Percentiles rank a stretch among this genome's conserved stretches.
Conservation (phyloP, 2,797 vertebrate species). For the Rhynchonycteris naso region DNA sequence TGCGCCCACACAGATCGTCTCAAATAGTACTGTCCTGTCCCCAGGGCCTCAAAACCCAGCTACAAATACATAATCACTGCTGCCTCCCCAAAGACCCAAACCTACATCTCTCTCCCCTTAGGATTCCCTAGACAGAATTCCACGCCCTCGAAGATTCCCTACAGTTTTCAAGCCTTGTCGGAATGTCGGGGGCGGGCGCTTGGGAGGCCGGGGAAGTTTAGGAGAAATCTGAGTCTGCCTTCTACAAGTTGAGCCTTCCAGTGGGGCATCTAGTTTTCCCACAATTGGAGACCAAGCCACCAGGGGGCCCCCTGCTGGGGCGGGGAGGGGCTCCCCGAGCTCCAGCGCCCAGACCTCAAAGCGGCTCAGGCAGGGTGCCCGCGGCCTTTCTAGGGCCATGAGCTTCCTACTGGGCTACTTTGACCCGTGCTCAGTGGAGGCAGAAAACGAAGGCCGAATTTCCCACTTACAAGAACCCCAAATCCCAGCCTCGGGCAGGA, state of each 20-base stretch:
- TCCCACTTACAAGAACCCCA: background rate
- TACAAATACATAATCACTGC: background rate
- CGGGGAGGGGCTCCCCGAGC: background rate
- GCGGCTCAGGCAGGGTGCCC: conserved; percentile 45
- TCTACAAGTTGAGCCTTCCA: conserved; percentile 27
- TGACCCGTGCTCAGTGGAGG: rapidly evolving
- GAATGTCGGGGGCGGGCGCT: conserved; percentile 41
- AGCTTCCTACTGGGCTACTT: background rate
- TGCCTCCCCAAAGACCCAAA: background rate
- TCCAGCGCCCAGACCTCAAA: rapidly evolving
- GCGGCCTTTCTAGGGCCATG: background rate
- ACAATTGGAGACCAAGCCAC: background rate
- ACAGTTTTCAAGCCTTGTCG: background rate
- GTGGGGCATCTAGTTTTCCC: conserved; percentile 53
- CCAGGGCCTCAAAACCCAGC: rapidly evolving
- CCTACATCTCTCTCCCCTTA: too few relatives aligned
- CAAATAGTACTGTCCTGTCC: background rate
- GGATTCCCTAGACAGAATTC: background rate
- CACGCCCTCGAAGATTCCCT: background rate
- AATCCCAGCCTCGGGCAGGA: background rate
- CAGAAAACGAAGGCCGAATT: background rate
- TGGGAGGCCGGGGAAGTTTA: background rate
- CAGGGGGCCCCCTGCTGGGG: background rate
- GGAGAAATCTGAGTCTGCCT: conserved; percentile 37
- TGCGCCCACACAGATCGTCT: background rate